Evolutionary conservation across 2,888 invertebrate species (phyloP).

Genomic region (Acleris sparsana): DNA sequence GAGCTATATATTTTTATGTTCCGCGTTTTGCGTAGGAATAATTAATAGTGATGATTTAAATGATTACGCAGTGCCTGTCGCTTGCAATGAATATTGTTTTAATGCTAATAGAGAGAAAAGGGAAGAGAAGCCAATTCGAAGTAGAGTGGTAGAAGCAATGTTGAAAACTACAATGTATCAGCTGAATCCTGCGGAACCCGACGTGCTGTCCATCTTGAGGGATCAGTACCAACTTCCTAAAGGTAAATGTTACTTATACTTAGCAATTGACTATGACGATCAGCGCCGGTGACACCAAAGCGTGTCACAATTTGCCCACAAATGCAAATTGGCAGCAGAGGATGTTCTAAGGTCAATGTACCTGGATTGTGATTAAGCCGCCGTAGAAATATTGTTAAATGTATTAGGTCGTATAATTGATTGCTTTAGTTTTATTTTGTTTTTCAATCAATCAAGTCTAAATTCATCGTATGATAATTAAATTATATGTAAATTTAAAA

Average conservation of each 20-base stretch:
- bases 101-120: constrained; percentile 51
- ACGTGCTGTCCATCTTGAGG: constrained; percentile 57
- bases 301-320: too few species aligned
- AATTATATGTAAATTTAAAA: too few species aligned
- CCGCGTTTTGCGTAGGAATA: constrained; percentile 9
- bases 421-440: too few species aligned
- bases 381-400: too few species aligned
- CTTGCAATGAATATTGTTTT: constrained; percentile 51
- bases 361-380: too few species aligned
- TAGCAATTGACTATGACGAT: too few species aligned
- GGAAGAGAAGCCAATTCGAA: constrained; percentile 44
- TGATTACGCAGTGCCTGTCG: constrained; percentile 50
- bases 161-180: constrained; percentile 57
- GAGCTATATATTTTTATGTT: constrained; percentile 9
- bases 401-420: too few species aligned
- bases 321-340: too few species aligned
- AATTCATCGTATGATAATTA: too few species aligned
- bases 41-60: constrained; percentile 36
- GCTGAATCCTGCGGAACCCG: constrained; percentile 52
- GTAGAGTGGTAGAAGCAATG: constrained; percentile 66
- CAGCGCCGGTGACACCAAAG: too few species aligned
- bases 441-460: too few species aligned
- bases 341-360: too few species aligned
- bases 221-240: constrained; percentile 69
- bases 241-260: constrained; percentile 51